Conservation (phyloP, 1,140 invertebrate species). For the Drosophila auraria region DNA sequence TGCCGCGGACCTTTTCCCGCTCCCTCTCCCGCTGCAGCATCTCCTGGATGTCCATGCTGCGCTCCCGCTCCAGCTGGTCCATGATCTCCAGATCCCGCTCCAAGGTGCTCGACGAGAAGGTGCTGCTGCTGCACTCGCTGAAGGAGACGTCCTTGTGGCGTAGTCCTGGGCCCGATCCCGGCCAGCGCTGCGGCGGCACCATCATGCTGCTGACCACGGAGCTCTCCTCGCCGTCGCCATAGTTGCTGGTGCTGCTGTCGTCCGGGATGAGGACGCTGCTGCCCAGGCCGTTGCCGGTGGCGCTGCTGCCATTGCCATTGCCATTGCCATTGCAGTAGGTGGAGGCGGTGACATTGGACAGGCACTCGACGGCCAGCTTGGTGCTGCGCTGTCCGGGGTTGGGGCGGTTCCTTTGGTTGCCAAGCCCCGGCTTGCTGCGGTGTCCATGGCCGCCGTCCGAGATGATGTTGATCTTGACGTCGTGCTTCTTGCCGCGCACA, state of each 20-base stretch:
- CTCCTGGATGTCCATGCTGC: conserved; percentile 83
- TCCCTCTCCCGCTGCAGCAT: conserved; percentile 76
- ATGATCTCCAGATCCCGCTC: conserved; percentile 83
- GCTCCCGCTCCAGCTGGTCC: conserved; percentile 79
- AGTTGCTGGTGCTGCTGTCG: conserved; percentile 80
- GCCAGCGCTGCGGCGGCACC: conserved; percentile 69
- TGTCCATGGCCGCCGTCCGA: conserved; percentile 59
- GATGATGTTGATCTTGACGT: conserved; percentile 81
- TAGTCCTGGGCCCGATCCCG: conserved; percentile 18
- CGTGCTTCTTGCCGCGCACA: conserved; percentile 76
- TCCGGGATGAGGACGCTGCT: conserved; percentile 44
- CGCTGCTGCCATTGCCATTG: conserved; percentile 51
- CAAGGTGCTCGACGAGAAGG: conserved; percentile 78
- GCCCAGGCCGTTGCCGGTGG: background rate
- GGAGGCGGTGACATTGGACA: conserved; percentile 80
- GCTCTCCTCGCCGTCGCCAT: conserved; percentile 79
- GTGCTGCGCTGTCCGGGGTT: conserved; percentile 15
- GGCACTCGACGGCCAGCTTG: conserved; percentile 49
- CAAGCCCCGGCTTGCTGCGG: conserved; percentile 32
- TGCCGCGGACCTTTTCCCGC: conserved; percentile 61
- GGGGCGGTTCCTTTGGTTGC: conserved; percentile 25
- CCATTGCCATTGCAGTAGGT: conserved; percentile 74
- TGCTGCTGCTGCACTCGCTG: conserved; percentile 77
- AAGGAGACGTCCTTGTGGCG: conserved; percentile 75
- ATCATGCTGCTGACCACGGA: conserved; percentile 83